Evolutionary conservation across 2,888 invertebrate genomes (phyloP), one percentile per base, ranked within the genome.

Genomic region (Tolmerus cingulatus): DNA sequence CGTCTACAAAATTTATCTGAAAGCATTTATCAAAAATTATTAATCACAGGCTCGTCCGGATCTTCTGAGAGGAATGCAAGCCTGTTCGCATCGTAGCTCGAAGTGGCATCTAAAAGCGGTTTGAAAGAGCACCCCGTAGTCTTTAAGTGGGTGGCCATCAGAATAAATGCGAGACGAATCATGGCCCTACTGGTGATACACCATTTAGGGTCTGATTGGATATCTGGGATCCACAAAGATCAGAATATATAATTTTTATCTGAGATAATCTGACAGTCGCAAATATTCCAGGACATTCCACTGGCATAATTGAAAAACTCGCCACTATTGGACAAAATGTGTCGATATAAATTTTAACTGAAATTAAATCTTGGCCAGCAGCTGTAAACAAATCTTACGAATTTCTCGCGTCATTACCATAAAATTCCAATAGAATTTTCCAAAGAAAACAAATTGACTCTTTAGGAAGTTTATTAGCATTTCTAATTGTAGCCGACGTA

Each of bases 121-220:
- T 57, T 87, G 82, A 87, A 88, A 87, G 86, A 66, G 88, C 88
- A 88, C 88, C 88, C 87, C 87, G 89, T 87, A 88, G 89, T 89
- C 89, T 88, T 89, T 88, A 89, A 89, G 88, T 88, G 89, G 89
- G 89, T 89, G 89, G 89, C 79, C 89, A 86, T 81, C 81, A 40
- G 40, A 43, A 51, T 78, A 57, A 55, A 77, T 78, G 27, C 57
- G 5, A 57, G 34, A 8, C 34, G 34, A 23, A 7, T 27, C 78
- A 5, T 37, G 30, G 34, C n/a, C 19, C 37, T 55, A 27, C 23
- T 57, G 57, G 66, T 77, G 77, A 57, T 78, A 30, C 27, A 27
- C 66, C 27, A 66, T 66, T 66, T 66, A 66, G 27, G 27, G 12
- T 2, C 27, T 51, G 51, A 51, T 51, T 51, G 19, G 51, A 5